Evolutionary conservation across 1,140 invertebrate species (phyloP).

Genomic region (Zaprionus ornatus): DNA sequence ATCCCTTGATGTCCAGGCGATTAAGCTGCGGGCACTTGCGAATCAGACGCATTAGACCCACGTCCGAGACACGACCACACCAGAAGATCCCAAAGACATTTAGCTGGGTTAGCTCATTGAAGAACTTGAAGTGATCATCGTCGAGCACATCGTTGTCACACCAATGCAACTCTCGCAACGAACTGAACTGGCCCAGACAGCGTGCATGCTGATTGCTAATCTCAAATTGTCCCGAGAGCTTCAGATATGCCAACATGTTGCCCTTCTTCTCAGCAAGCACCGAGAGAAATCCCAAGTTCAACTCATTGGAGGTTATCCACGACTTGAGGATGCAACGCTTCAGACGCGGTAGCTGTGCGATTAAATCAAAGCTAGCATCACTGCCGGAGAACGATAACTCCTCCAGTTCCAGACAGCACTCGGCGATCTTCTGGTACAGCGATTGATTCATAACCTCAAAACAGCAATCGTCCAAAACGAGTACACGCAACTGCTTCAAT

Average conservation of each 20-base stretch:
- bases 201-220: constrained; percentile 62
- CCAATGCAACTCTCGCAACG: constrained; percentile 50
- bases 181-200: constrained; percentile 49
- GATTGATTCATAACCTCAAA: constrained; percentile 72
- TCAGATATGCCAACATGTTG: constrained; percentile 50
- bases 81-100: constrained; percentile 31
- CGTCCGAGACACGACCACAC: constrained; percentile 53
- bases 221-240: constrained; percentile 56
- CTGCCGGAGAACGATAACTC: constrained; percentile 64
- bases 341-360: constrained; percentile 62
- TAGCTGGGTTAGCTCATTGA: constrained; percentile 51
- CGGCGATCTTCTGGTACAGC: constrained; percentile 66
- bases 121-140: constrained; percentile 64
- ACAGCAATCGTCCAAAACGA: constrained; percentile 66
- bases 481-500: constrained; percentile 18
- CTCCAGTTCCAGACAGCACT: constrained; percentile 53
- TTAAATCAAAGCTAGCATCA: constrained; percentile 63
- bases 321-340: constrained; percentile 61
- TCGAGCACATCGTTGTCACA: constrained; percentile 62
- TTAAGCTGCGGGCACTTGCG: constrained; percentile 46
- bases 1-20: constrained; percentile 46
- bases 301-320: constrained; percentile 65
- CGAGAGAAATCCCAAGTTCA: constrained; percentile 58
- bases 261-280: constrained; percentile 46
- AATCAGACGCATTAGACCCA: constrained; percentile 50